Percentiles rank a stretch among this genome's conserved stretches.
phyloP scores from a whole-genome alignment of 2,797 vertebrate species.

The Myotis vivesi region DNA sequence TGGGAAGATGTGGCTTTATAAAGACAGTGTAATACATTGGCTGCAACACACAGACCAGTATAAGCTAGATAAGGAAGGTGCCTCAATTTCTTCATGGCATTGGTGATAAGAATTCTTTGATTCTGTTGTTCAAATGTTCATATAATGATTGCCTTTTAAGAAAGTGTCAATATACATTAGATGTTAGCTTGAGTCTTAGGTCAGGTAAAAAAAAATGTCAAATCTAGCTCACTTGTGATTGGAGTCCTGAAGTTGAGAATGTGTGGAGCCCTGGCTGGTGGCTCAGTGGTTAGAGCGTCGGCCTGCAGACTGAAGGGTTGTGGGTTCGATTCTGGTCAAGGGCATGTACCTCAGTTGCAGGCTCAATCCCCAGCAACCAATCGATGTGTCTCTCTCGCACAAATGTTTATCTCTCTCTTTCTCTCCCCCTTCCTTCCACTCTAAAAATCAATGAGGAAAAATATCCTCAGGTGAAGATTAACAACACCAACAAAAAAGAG shows the following conservation, averaged over 20 bases:
- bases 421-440: too few relatives aligned
- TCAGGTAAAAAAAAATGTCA: neutral
- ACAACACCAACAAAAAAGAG: neutral
- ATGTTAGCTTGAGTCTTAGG: neutral
- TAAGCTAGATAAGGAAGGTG: conserved; percentile 23
- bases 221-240: neutral
- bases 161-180: neutral
- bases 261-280: neutral
- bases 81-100: conserved; percentile 51
- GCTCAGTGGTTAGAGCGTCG: too few relatives aligned
- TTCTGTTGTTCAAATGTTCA: conserved; percentile 60
- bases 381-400: too few relatives aligned
- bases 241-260: neutral
- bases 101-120: conserved; percentile 57
- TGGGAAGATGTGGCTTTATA: conserved; percentile 1
- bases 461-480: too few relatives aligned
- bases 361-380: too few relatives aligned
- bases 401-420: too few relatives aligned
- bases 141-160: conserved; percentile 59
- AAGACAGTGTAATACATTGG: neutral
- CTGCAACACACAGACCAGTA: neutral
- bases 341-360: too few relatives aligned
- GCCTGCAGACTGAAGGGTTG: too few relatives aligned
- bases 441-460: too few relatives aligned
- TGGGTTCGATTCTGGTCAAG: too few relatives aligned